Evolutionary conservation across 2,113 vertebrate species (phyloP), one percentile per base, ranked within the genome.

Genomic region (Elaphurus davidianus): DNA sequence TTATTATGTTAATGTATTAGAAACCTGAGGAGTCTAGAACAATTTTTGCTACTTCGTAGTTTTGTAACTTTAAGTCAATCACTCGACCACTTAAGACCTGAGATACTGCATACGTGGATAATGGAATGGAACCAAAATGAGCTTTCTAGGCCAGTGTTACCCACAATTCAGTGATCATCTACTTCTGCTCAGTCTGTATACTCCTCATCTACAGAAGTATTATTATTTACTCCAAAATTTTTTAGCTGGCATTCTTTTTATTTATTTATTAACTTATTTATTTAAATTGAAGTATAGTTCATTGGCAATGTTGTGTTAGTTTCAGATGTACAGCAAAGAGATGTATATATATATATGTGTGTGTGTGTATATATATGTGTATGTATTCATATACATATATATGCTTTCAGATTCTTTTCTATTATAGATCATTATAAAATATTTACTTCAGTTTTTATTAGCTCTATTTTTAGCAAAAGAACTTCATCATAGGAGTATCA

Each of bases 281-380:
- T 25, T 55, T 55, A 36, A 55, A 83, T 83, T 54, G 21, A 83
- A 55, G 21, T 55, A 27, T 55, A 23, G 6, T 54, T 83, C 19
- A 55, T 83, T 83, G n/a, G 19, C 21, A 36, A 25, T 82, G 79
- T 23, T 82, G 47, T 82, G 19, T 81, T 81, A 19, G 17, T 83
- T 55, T 54, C 81, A 36, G 12, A n/a, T 54, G 21, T 55, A 83
- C 33, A 55, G 19, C 33, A 36, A 83, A 54, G 13, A 36, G 12
- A 36, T 21, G 3, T 23, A 4, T n/a, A 3, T n/a, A 2, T 54
- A 7, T 82, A 1, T 52, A 0, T 50, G 3, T 28, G 3, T 30
- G 0, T 79, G 5, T 33, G 3, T 54, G 0, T 54, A 0, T 54
- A 0, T 79, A 0, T 52, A 2, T 79, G 9, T 36, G 4, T 43